Conservation (phyloP, 1,140 invertebrate species). For the Pachypeltis micranthus region DNA sequence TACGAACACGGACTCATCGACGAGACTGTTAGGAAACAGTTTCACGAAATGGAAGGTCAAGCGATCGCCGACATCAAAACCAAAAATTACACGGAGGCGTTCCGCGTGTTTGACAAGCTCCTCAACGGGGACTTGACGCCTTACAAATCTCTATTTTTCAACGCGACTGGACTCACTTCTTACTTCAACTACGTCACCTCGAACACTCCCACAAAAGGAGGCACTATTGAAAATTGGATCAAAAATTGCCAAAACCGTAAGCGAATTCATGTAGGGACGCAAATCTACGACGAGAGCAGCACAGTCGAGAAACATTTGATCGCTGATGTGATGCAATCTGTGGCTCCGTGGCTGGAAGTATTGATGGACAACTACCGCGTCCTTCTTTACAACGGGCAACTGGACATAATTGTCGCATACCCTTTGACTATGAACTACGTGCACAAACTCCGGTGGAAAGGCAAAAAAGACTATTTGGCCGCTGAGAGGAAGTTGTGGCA, state of each 20-base stretch:
- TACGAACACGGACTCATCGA: conserved; percentile 53
- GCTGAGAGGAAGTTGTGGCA: conserved; percentile 38
- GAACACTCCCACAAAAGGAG: neutral
- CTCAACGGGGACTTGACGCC: conserved; percentile 12
- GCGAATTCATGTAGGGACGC: conserved; percentile 40
- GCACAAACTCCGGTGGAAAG: conserved; percentile 49
- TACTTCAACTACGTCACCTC: conserved; percentile 15
- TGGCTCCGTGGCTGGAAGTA: conserved; percentile 59
- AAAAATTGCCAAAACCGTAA: conserved; percentile 33
- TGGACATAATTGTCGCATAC: conserved; percentile 77
- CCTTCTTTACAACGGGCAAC: conserved; percentile 66
- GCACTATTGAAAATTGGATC: neutral
- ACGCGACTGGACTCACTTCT: conserved; percentile 11
- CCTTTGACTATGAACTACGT: conserved; percentile 58
- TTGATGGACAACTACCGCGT: conserved; percentile 52
- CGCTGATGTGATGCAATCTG: conserved; percentile 70
- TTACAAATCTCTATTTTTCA: conserved; percentile 14
- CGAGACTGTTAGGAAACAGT: conserved; percentile 29
- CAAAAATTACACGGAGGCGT: conserved; percentile 23
- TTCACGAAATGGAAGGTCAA: conserved; percentile 1
- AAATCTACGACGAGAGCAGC: conserved; percentile 31
- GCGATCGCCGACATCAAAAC: conserved; percentile 14
- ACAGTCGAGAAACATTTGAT: conserved; percentile 55
- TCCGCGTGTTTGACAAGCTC: conserved; percentile 8
- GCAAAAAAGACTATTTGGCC: conserved; percentile 47